These are phyloP conservation scores for Apodemus agrarius DNA, from an alignment of 2,797 vertebrate species.

Conservation along the genomic window DNA sequence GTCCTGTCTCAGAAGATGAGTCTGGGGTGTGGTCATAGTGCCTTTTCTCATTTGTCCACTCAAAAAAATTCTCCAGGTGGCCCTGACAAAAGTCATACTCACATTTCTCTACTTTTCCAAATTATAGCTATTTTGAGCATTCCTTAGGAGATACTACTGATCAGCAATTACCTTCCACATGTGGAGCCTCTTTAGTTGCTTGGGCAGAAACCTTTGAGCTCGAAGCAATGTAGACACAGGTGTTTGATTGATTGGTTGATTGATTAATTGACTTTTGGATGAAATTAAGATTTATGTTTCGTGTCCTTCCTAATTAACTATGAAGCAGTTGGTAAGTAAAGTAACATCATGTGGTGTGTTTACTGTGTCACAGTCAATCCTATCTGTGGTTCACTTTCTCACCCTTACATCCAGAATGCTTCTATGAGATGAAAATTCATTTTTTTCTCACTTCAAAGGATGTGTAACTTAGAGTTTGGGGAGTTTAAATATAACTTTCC, in stretches of 20 bases:
- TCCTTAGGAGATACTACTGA: background rate
- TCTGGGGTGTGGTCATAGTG: background rate
- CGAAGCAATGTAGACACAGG: background rate
- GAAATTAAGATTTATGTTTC: conserved; percentile 5
- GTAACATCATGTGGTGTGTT: background rate
- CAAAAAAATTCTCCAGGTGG: background rate
- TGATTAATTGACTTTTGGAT: background rate
- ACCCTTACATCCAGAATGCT: background rate
- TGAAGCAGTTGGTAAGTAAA: background rate
- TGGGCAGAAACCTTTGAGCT: conserved; percentile 11
- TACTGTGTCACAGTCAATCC: background rate
- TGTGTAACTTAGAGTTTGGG: background rate
- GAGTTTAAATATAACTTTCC: background rate
- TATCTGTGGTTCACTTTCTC: background rate
- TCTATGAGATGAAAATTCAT: background rate
- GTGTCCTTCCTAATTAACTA: background rate
- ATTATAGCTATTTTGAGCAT: background rate
- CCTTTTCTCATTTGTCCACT: background rate
- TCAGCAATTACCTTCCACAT: background rate
- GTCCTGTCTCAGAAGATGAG: background rate
- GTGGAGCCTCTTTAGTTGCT: background rate
- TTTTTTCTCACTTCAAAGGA: background rate
- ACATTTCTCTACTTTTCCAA: conserved; percentile 6
- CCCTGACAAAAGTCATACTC: background rate
- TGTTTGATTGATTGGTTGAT: background rate